A percentile compares a stretch with the other conserved stretches of the same genome.
Evolutionary conservation across 2,797 vertebrate genomes (phyloP).

Genomic region (Ctenopoma multispine): DNA sequence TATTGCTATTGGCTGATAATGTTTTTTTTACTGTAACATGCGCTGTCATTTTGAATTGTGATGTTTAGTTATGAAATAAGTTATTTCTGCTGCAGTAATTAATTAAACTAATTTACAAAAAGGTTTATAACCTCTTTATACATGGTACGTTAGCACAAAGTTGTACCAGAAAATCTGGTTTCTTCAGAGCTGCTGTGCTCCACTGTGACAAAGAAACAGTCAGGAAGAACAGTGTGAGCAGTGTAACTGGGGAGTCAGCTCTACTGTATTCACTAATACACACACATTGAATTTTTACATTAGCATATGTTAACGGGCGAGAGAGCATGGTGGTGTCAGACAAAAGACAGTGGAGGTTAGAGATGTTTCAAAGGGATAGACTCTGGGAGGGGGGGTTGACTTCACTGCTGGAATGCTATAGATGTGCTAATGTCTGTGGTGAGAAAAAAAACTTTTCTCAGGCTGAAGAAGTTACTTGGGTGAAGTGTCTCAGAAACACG

Average conservation of each 20-base stretch:
- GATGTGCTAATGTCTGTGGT: constrained; percentile 33
- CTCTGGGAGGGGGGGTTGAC: background rate
- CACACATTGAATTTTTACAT: constrained; percentile 15
- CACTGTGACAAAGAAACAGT: background rate
- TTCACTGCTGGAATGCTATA: constrained; percentile 2
- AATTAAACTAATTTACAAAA: too few species aligned
- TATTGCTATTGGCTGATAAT: too few species aligned
- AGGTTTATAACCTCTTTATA: too few species aligned
- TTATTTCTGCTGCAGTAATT: too few species aligned
- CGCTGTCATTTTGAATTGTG: too few species aligned
- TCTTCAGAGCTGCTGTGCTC: background rate
- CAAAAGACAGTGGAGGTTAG: constrained; percentile 33
- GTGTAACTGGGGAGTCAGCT: background rate
- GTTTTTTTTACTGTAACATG: too few species aligned
- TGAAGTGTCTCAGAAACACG: too few species aligned
- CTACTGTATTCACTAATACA: constrained; percentile 8
- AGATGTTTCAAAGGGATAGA: constrained; percentile 26
- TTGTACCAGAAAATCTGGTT: too few species aligned
- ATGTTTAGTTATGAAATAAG: too few species aligned
- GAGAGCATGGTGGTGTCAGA: background rate
- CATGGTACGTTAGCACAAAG: background rate
- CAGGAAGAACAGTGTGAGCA: background rate
- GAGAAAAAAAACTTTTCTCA: too few species aligned
- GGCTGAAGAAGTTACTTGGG: too few species aligned
- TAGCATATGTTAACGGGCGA: constrained; percentile 31